A percentile compares a stretch with the other conserved stretches of the same genome.
Evolutionary conservation across 23 tunicate species (phyloP).

Genomic region (Diplosoma virens): DNA sequence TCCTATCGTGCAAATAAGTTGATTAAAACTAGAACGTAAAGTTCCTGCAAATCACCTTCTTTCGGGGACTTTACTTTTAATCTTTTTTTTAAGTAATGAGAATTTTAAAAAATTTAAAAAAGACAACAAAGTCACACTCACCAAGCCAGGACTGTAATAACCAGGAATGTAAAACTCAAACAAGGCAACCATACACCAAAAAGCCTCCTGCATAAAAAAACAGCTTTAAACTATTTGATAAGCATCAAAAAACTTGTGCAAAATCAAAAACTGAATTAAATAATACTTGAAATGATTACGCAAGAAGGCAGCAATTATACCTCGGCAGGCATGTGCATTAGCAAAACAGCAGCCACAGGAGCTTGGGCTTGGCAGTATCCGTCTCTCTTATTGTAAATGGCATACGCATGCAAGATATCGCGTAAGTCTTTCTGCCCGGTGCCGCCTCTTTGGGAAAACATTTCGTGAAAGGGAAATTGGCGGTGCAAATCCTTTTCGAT

Average conservation of each 20-base stretch:
- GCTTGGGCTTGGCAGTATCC: slow-evolving; percentile 99
- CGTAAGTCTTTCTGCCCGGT: slow-evolving; percentile 87
- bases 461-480: slow-evolving; percentile 98
- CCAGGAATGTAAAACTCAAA: slow-evolving; percentile 90
- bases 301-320: slow-evolving; percentile 1
- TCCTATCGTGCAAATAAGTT: too few species aligned
- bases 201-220: slow-evolving; percentile 78
- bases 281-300: background rate
- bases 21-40: too few species aligned
- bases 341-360: slow-evolving; percentile 89
- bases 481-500: slow-evolving; percentile 91
- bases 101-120: background rate
- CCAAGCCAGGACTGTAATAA: slow-evolving; percentile 95
- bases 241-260: background rate
- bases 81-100: too few species aligned
- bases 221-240: background rate
- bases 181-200: slow-evolving; percentile 97
- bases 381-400: slow-evolving; percentile 60
- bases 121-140: slow-evolving; percentile 6
- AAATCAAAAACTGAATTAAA: background rate
- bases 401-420: slow-evolving; percentile 80
- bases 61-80: too few species aligned
- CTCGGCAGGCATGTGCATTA: slow-evolving; percentile 99
- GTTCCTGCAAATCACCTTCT: too few species aligned
- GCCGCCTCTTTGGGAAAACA: slow-evolving; percentile 86